These are phyloP conservation scores for Casuarius casuarius DNA, from an alignment of 2,113 vertebrate genomes.

Conservation along the genomic window DNA sequence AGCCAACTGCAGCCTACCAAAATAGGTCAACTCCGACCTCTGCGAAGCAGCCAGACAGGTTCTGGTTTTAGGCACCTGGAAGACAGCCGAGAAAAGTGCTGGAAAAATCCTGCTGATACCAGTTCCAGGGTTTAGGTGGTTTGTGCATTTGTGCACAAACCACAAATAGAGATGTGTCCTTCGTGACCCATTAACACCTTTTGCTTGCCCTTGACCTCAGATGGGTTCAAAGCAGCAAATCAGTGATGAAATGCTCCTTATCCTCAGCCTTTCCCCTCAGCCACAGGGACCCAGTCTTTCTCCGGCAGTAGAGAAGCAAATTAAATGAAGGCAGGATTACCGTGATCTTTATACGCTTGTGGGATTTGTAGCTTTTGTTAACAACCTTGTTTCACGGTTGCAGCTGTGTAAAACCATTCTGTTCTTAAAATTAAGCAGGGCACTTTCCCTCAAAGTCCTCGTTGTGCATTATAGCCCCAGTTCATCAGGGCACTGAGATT, in stretches of 20 bases:
- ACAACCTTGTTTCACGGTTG: neutral
- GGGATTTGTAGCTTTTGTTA: conserved; percentile 36
- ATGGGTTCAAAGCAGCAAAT: neutral
- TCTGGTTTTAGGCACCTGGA: neutral
- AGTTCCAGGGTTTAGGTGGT: neutral
- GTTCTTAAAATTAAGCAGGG: neutral
- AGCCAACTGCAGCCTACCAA: neutral
- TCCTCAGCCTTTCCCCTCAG: neutral
- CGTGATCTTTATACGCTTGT: neutral
- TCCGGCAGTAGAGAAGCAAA: neutral
- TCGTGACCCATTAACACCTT: neutral
- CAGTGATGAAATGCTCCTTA: neutral
- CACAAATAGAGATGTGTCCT: neutral
- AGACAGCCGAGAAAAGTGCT: neutral
- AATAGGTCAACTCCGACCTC: fast-evolving
- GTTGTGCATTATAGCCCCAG: neutral
- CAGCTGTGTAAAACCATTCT: neutral
- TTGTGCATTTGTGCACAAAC: neutral
- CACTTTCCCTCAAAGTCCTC: neutral
- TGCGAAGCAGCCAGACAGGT: neutral
- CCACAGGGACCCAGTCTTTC: neutral
- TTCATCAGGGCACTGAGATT: neutral
- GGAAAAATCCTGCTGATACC: neutral
- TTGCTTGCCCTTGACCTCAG: neutral
- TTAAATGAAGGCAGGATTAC: neutral